Evolutionary conservation across 2,888 invertebrate species (phyloP), one percentile per base, ranked within the genome.

Genomic region (Metallyticus violacea): DNA sequence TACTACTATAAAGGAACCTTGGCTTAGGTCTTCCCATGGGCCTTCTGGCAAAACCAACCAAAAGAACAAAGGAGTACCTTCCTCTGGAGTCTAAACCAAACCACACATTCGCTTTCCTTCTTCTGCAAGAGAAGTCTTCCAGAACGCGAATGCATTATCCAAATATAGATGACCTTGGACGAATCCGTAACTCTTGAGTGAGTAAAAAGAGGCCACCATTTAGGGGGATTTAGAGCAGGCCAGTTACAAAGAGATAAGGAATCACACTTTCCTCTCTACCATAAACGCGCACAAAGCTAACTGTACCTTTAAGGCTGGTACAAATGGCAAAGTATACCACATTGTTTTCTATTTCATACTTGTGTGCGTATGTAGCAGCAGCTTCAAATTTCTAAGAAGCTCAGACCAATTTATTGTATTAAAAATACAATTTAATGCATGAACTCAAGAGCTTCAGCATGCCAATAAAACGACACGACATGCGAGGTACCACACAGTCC

Each of bases 41-140:
- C n/a, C n/a, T n/a, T n/a, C 79, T 30, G 25, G 62, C 62, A 81
- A 62, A 81, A 81, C 62, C n/a, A 26, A 26, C 81, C 83, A 29
- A 26, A 40, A 83, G 77, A 83, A 83, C 83, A 83, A 83, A 83
- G 83, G 77, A 83, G 76, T 83, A 62, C 40, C 40, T n/a, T n/a
- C n/a, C n/a, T n/a, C n/a, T n/a, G n/a, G n/a, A n/a, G n/a, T n/a
- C n/a, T n/a, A n/a, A n/a, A n/a, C n/a, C n/a, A n/a, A n/a, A n/a
- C n/a, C n/a, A n/a, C 7, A 62, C 76, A 62, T 62, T 62, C 7
- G 76, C 76, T 9, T 22, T 62, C 22, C 22, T 62, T 62, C 22
- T 27, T 80, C 28, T n/a, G 15, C 22, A 81, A 26, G 27, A 26
- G 26, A 82, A 82, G 26, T 76, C 26, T 81, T n/a, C n/a, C 22